Percentiles rank a stretch among this genome's conserved stretches.
Evolutionary conservation across 30 jellyfish, hydroid and myxozoan species (phyloP).

Genomic region (Euphysa ruthae): DNA sequence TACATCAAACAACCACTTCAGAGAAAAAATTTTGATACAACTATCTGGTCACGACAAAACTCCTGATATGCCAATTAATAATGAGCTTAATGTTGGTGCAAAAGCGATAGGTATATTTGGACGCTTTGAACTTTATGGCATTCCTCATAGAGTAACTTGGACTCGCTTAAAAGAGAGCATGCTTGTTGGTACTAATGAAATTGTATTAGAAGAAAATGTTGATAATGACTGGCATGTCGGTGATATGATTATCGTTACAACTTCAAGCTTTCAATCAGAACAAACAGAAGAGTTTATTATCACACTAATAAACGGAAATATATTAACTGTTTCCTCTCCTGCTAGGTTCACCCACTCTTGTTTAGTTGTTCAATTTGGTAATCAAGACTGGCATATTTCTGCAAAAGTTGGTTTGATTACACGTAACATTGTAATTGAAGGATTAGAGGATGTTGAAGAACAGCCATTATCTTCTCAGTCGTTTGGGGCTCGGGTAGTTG

Average conservation of each 20-base stretch:
- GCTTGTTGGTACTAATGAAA: slow-evolving; percentile 16
- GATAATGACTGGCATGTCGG: slow-evolving; percentile 72
- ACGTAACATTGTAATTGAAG: slow-evolving; percentile 62
- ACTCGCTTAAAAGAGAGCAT: slow-evolving; percentile 40
- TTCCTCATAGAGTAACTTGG: slow-evolving; percentile 51
- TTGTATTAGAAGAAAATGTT: slow-evolving; percentile 41
- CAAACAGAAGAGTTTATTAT: slow-evolving; percentile 61
- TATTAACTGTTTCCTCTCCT: slow-evolving; percentile 28
- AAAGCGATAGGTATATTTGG: slow-evolving; percentile 71
- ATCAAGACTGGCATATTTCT: slow-evolving; percentile 17
- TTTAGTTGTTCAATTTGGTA: slow-evolving; percentile 32
- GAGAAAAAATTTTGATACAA: too few relatives aligned
- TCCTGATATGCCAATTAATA: slow-evolving; percentile 46
- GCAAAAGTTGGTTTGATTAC: slow-evolving; percentile 83
- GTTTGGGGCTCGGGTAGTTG: slow-evolving; percentile 84
- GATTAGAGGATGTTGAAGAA: slow-evolving; percentile 37
- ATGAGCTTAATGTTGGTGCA: slow-evolving; percentile 73
- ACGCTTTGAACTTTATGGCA: slow-evolving; percentile 56
- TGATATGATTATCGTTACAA: slow-evolving; percentile 54
- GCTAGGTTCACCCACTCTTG: slow-evolving; percentile 41
- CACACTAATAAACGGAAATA: slow-evolving; percentile 22
- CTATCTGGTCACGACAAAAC: slow-evolving; percentile 60
- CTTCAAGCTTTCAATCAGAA: slow-evolving; percentile 53
- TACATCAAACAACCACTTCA: slow-evolving; percentile 68
- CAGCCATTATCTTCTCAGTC: too few relatives aligned